A percentile compares a stretch with the other conserved stretches of the same genome.
Conservation (phyloP, 92 coral and sea anemone genomes). For the Umimayanthus kanabou region DNA sequence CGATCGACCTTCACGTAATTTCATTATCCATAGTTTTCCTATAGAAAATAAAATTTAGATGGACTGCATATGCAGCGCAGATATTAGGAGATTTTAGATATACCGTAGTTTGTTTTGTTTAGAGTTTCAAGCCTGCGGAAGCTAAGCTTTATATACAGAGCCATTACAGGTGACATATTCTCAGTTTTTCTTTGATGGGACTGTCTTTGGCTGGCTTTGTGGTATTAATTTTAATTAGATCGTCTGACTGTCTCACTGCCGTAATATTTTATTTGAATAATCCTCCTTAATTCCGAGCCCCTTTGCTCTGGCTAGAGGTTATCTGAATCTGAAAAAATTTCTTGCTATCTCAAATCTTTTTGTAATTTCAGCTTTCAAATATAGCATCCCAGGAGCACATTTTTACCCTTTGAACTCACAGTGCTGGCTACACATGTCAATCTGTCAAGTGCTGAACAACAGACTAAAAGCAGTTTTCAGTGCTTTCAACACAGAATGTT, state of each 20-base stretch:
- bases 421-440: background rate
- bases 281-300: background rate
- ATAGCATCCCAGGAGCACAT: conserved; percentile 17
- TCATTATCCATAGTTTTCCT: background rate
- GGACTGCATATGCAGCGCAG: background rate
- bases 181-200: background rate
- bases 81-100: background rate
- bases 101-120: background rate
- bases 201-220: background rate
- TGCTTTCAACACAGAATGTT: background rate
- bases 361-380: conserved; percentile 7
- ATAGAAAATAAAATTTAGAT: background rate
- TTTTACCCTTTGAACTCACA: conserved; percentile 23
- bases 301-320: background rate
- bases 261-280: conserved; percentile 16
- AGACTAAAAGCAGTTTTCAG: conserved; percentile 5
- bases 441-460: conserved; percentile 6
- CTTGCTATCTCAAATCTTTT: background rate
- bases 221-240: conserved; percentile 27
- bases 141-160: background rate
- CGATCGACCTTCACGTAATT: background rate
- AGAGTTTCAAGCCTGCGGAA: conserved; percentile 1
- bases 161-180: background rate
- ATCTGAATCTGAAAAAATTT: background rate
- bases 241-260: background rate